Evolutionary conservation across 2,888 invertebrate genomes (phyloP).

Genomic region (Pollenia labialis): DNA sequence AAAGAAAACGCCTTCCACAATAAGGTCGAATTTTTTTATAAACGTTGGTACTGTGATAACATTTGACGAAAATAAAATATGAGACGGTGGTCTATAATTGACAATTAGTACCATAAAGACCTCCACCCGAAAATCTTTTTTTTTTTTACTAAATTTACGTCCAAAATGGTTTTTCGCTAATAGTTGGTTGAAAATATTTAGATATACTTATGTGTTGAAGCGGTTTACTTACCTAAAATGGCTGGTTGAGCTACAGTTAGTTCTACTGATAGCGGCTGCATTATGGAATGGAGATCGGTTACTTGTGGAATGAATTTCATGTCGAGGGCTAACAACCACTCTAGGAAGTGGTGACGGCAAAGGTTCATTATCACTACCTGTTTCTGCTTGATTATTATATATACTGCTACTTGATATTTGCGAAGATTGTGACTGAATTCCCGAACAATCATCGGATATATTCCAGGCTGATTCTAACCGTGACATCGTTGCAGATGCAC

Average conservation of each 20-base stretch:
- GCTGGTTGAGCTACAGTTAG: conserved; percentile 58
- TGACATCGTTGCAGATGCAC: conserved; percentile 25
- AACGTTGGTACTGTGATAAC: background rate
- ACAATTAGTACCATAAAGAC: no score
- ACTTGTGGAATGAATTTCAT: conserved; percentile 76
- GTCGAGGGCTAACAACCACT: conserved; percentile 81
- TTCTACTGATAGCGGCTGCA: conserved; percentile 71
- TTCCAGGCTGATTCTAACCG: conserved; percentile 57
- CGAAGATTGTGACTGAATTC: conserved; percentile 34
- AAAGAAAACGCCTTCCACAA: no score
- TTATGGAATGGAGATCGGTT: conserved; percentile 83
- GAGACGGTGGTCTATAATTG: no score
- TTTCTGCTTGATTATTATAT: conserved; percentile 56
- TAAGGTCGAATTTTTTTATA: no score
- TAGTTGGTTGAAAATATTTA: no score
- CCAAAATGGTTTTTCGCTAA: no score
- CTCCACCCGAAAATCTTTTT: no score
- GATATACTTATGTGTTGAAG: background rate
- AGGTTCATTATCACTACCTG: conserved; percentile 63
- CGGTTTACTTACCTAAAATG: conserved; percentile 68
- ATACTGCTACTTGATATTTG: conserved; percentile 40
- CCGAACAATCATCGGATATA: conserved; percentile 53
- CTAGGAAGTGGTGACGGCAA: conserved; percentile 77
- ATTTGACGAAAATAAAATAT: background rate
- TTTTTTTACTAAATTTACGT: no score